Conservation (phyloP, 2,113 vertebrate species). For the Baryphthengus martii region DNA sequence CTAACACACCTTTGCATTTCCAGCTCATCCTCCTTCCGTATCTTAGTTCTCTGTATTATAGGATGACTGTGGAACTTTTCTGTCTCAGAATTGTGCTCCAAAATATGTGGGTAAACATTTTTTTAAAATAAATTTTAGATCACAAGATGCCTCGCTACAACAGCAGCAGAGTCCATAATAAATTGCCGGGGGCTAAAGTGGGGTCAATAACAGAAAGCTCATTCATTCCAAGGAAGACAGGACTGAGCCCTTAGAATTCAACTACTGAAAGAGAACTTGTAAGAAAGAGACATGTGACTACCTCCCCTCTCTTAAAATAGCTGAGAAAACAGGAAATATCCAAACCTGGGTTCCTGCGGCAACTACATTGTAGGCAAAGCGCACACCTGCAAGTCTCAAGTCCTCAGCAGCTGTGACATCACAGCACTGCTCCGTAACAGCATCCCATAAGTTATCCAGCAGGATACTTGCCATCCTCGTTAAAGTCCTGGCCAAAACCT, state of each 20-base stretch:
- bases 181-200: background rate
- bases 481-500: background rate
- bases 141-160: background rate
- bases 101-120: background rate
- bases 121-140: background rate
- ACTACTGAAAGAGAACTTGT: conserved; percentile 37
- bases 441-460: background rate
- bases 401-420: conserved; percentile 1
- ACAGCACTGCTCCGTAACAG: background rate
- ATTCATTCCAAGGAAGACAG: conserved; percentile 44
- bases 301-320: conserved; percentile 48
- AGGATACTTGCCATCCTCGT: background rate
- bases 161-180: background rate
- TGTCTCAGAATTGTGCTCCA: background rate
- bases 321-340: conserved; percentile 39
- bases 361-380: background rate
- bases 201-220: background rate
- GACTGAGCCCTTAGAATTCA: background rate
- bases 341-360: background rate
- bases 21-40: background rate
- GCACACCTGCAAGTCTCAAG: background rate
- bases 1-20: background rate
- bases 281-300: conserved; percentile 25
- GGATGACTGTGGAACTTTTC: background rate
- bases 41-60: background rate